Conservation (phyloP, 2,888 invertebrate species). For the Tolmerus cingulatus region DNA sequence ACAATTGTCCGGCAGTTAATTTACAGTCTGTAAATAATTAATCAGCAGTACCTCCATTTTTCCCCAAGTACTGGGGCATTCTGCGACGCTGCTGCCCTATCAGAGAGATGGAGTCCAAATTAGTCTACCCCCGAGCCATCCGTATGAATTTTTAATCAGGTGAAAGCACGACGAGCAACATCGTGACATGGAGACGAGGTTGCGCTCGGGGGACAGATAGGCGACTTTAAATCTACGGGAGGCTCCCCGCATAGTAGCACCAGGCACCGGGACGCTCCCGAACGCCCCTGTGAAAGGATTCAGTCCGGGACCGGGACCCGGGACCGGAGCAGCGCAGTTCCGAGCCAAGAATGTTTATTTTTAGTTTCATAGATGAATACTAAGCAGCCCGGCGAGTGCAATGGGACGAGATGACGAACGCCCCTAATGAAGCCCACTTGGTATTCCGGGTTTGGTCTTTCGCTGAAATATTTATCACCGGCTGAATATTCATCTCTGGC, state of each 20-base stretch:
- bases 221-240: not conserved
- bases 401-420: constrained; percentile 21
- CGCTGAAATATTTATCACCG: constrained; percentile 28
- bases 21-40: constrained; percentile 38
- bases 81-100: constrained; percentile 13
- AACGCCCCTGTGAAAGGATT: constrained; percentile 22
- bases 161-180: constrained; percentile 35
- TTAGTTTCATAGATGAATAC: constrained; percentile 39
- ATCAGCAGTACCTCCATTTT: constrained; percentile 16
- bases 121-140: constrained; percentile 38
- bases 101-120: constrained; percentile 38
- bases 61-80: constrained; percentile 4
- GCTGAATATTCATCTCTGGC: constrained; percentile 1
- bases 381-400: constrained; percentile 10
- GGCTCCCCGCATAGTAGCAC: not conserved
- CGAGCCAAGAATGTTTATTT: constrained; percentile 26
- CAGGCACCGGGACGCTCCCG: not conserved
- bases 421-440: constrained; percentile 35
- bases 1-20: constrained; percentile 37
- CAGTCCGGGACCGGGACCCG: not conserved
- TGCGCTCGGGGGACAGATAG: not conserved
- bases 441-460: constrained; percentile 15
- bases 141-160: constrained; percentile 41
- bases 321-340: not conserved
- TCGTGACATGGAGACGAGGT: constrained; percentile 19